These are phyloP conservation scores for Malacosoma neustria DNA, from an alignment of 2,888 invertebrate genomes.

Conservation along the genomic window DNA sequence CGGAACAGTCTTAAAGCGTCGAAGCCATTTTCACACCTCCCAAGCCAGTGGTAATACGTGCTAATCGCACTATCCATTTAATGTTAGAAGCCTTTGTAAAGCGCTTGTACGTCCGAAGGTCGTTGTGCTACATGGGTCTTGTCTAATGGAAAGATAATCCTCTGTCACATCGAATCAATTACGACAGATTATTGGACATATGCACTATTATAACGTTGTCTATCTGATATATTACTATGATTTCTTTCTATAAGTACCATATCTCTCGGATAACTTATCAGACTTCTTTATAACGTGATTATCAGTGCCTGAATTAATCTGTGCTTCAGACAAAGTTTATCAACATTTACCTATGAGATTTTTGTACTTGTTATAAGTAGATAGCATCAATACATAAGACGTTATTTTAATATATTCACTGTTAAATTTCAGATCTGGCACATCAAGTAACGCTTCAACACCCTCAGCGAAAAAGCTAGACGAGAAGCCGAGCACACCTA, in stretches of 20 bases:
- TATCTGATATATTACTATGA: no score
- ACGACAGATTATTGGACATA: no score
- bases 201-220: no score
- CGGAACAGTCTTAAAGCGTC: conserved; percentile 4
- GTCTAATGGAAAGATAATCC: conserved; percentile 46
- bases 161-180: conserved; percentile 54
- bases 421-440: conserved; percentile 78
- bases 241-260: no score
- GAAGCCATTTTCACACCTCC: conserved; percentile 32
- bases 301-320: no score
- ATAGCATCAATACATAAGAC: no score
- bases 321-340: no score
- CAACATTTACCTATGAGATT: no score
- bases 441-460: conserved; percentile 93
- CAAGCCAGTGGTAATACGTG: conserved; percentile 33
- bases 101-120: conserved; percentile 46
- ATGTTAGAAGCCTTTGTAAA: conserved; percentile 49
- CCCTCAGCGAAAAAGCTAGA: conserved; percentile 91
- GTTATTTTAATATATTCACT: no score
- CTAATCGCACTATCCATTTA: conserved; percentile 58
- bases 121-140: conserved; percentile 39
- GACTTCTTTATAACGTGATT: no score
- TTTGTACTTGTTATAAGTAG: no score
- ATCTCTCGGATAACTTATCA: no score
- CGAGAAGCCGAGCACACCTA: conserved; percentile 93